These are phyloP conservation scores for Motacilla tschutschensis DNA, from an alignment of 2,113 vertebrate genomes.

Conservation along the genomic window DNA sequence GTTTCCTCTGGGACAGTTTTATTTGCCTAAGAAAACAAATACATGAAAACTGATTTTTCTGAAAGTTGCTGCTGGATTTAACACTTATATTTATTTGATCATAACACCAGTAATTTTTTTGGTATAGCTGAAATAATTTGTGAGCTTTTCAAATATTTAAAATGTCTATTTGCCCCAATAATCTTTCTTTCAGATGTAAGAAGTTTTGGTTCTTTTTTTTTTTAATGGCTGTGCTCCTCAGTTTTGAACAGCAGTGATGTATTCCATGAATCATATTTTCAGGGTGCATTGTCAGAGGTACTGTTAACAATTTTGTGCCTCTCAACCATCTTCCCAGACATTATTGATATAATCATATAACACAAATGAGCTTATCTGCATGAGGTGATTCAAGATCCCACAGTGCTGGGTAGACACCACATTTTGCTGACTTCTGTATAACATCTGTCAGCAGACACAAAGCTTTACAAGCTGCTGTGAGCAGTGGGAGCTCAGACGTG, in stretches of 20 bases:
- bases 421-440: background rate
- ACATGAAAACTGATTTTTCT: background rate
- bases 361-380: constrained; percentile 14
- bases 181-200: background rate
- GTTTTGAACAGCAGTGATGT: background rate
- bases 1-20: background rate
- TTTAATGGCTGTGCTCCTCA: background rate
- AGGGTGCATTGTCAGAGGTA: background rate
- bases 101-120: background rate
- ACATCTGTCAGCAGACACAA: constrained; percentile 13
- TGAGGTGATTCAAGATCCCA: background rate
- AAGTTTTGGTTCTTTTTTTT: background rate
- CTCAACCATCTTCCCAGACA: background rate
- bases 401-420: background rate
- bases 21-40: background rate
- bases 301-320: background rate
- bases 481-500: background rate
- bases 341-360: background rate
- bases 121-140: background rate
- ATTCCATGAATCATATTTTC: background rate
- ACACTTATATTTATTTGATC: background rate
- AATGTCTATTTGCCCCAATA: background rate
- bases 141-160: background rate
- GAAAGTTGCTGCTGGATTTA: background rate
- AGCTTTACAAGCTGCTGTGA: background rate